Percentiles rank a stretch among this genome's conserved stretches.
These are phyloP conservation scores for Cherax destructor DNA, from an alignment of 1,140 invertebrate genomes.

Conservation along the genomic window DNA sequence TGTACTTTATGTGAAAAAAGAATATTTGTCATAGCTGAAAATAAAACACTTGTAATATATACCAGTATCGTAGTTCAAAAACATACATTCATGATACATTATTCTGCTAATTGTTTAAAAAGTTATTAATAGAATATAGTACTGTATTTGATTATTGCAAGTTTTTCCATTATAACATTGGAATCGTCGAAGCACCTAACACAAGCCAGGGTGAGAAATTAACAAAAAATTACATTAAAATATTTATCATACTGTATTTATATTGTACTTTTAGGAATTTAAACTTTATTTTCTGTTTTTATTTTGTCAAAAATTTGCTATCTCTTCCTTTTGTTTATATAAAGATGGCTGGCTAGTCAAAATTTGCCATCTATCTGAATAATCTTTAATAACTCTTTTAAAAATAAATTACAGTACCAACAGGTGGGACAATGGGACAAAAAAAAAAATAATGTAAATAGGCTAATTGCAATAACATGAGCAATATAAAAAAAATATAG, in stretches of 20 bases:
- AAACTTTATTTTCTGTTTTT: not conserved
- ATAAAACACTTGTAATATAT: too few species aligned
- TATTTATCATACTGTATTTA: not conserved
- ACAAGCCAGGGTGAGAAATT: constrained; percentile 2
- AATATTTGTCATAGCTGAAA: too few species aligned
- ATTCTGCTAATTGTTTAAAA: too few species aligned
- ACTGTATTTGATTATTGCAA: not conserved
- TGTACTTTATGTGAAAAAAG: too few species aligned
- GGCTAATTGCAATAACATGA: constrained; percentile 26
- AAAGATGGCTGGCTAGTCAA: constrained; percentile 27
- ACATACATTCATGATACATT: too few species aligned
- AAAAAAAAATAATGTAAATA: not conserved
- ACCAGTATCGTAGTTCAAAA: too few species aligned
- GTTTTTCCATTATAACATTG: not conserved
- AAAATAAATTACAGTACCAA: not conserved
- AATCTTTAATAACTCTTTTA: not conserved
- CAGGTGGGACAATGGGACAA: not conserved
- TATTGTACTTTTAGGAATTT: not conserved
- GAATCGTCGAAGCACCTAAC: not conserved
- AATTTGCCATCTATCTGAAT: constrained; percentile 6
- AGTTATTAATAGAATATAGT: too few species aligned
- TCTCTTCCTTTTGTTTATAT: not conserved
- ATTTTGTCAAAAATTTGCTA: not conserved
- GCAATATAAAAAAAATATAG: constrained; percentile 20
- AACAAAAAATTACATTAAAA: not conserved